Evolutionary conservation across 2,113 vertebrate species (phyloP), one percentile per base, ranked within the genome.

Genomic region (Cavia aperea): DNA sequence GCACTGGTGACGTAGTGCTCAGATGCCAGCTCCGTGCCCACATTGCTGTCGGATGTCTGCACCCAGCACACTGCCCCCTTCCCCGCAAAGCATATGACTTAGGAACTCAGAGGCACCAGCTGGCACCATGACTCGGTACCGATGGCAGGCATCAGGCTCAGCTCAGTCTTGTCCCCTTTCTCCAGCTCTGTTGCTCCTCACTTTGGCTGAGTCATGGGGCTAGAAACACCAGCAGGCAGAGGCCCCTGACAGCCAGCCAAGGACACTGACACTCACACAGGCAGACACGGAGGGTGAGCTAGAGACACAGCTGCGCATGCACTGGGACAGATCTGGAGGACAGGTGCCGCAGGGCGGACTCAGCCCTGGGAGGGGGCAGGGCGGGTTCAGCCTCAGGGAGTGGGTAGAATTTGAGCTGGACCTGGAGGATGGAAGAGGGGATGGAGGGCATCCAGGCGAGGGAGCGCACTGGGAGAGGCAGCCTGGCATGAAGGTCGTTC

Each of bases 51-150:
- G 23, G 18, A 36, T 43, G 18, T 4, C 89, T n/a, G 1, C 24
- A 2, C 13, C 65, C 14, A 31, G 65, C 31, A 9, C 36, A 3
- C 24, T 29, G 29, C 2, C 39, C 26, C 19, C 1, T 4, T 6
- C 51, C 75, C 86, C 39, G 8, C 56, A 46, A 63, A 29, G 2
- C 1, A 23, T 10, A 1, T 10, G 1, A 3, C 33, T 24, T 9
- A 0, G 7, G n/a, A 2, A 4, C 46, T 66, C 33, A 0, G 24
- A 12, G 3, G 54, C 13, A 23, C 81, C 0, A 2, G 7, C 0
- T 54, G 51, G 51, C 51, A 12, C 18, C 58, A 21, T 6, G 63
- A 14, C 54, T 60, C 15, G 0, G 1, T 4, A 14, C 0, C 5
- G 13, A 4, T 31, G 63, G 11, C 4, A 18, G 65, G 65, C 65